Percentiles rank a stretch among this genome's conserved stretches.
Evolutionary conservation across 2,888 invertebrate species (phyloP).

Genomic region (Beris morrisii): DNA sequence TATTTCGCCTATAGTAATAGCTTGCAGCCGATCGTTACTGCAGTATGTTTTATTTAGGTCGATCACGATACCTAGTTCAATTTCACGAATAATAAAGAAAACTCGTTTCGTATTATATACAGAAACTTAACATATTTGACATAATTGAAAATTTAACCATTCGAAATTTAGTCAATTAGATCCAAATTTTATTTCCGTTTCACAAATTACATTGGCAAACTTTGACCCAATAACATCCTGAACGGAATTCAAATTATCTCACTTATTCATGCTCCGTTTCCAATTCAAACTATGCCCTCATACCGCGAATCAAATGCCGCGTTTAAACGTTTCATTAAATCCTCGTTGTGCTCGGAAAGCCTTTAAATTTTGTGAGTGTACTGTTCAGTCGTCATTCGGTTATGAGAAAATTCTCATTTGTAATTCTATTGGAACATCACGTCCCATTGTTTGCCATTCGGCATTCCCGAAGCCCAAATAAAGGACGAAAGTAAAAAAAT

Average conservation of each 20-base stretch:
- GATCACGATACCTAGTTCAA: too few species aligned
- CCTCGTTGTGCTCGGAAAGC: constrained; percentile 10
- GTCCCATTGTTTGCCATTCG: constrained; percentile 25
- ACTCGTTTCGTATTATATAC: too few species aligned
- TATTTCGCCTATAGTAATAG: too few species aligned
- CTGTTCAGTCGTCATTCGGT: constrained; percentile 18
- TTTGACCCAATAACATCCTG: constrained; percentile 21
- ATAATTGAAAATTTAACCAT: background rate
- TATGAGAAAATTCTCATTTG: constrained; percentile 29
- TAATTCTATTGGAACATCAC: constrained; percentile 29
- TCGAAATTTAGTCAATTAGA: constrained; percentile 5
- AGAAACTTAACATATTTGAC: too few species aligned
- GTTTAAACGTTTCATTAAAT: constrained; percentile 27
- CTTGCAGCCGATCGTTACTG: too few species aligned
- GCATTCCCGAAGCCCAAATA: constrained; percentile 19
- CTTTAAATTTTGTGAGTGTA: constrained; percentile 13
- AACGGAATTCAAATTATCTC: constrained; percentile 13
- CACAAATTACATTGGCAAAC: constrained; percentile 9
- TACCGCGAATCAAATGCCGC: constrained; percentile 4
- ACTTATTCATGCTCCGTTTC: background rate
- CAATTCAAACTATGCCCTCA: too few species aligned
- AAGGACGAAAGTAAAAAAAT: constrained; percentile 9
- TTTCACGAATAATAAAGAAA: too few species aligned
- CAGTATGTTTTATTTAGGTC: too few species aligned
- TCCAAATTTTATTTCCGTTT: constrained; percentile 9